Conservation (phyloP, 2,888 invertebrate species). For the Invenusta paracnida region DNA sequence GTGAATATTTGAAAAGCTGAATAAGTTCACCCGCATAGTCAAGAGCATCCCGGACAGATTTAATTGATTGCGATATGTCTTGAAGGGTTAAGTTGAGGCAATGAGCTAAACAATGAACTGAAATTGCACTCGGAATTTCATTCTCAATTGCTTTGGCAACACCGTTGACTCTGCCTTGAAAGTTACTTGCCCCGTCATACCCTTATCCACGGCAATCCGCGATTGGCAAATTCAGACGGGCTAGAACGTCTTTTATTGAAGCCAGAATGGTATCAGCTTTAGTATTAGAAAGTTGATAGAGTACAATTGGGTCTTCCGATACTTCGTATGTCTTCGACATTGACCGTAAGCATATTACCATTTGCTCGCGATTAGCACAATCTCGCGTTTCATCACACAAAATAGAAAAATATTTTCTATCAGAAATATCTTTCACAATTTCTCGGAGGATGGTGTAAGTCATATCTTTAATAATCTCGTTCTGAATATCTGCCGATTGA, state of each 20-base stretch:
- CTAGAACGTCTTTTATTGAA: not conserved
- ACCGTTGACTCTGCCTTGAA: slow-evolving; percentile 15
- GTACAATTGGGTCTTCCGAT: not conserved
- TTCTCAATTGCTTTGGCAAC: slow-evolving; percentile 7
- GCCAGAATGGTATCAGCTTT: not conserved
- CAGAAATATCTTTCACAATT: not conserved
- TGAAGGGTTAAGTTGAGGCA: not conserved
- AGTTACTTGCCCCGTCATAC: not conserved
- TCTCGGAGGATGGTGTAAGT: not conserved
- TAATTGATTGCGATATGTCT: slow-evolving; percentile 7
- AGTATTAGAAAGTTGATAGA: not conserved
- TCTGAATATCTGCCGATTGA: not conserved
- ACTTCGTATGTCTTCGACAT: not conserved
- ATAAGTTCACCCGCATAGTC: not conserved
- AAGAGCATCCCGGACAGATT: not conserved
- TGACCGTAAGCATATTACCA: not conserved
- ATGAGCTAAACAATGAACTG: slow-evolving; percentile 4
- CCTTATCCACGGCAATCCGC: not conserved
- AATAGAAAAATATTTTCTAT: not conserved
- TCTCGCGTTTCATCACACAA: not conserved
- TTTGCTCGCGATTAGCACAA: not conserved
- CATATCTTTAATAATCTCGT: not conserved
- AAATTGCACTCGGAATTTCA: slow-evolving; percentile 10
- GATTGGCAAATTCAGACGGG: not conserved
- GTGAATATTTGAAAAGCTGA: slow-evolving; percentile 12